Evolutionary conservation across 2,888 invertebrate species (phyloP), one percentile per base, ranked within the genome.

Genomic region (Chirona hameri): DNA sequence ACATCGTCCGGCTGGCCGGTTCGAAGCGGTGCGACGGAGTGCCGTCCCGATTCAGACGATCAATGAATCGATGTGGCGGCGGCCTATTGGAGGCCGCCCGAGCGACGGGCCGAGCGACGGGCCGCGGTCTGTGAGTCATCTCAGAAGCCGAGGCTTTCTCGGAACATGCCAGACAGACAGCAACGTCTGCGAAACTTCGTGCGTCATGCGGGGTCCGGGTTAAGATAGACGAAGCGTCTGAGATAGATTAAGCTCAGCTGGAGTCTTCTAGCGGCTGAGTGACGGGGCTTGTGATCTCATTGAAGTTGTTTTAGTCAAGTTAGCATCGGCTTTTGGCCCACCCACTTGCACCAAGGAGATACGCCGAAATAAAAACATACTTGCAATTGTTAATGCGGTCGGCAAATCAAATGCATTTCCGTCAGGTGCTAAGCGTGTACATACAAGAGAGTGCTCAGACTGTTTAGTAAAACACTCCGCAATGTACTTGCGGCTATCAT

Each of bases 41-140:
- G 27, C n/a, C 27, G 27, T 24, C 65, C 72, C 31, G 72, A 72
- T 72, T 72, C 31, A 29, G 31, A 18, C 72, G 72, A 72, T 72
- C 72, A 72, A 72, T 72, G 72, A 18, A 72, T 72, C 72, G 31
- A 72, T 72, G 72, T 10, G 31, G 31, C 5, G 31, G 31, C 5
- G 15, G 29, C 3, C 72, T 29, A 29, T 31, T 31, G 29, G 72
- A 72, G 72, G 72, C 72, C 31, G 65, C 10, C 65, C 21, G 24
- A 57, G 57, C 57, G 27, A 0, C 27, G 65, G 65, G 12, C 52
- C 52, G 52, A 52, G 7, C 52, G 52, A 12, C 52, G 15, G 18
- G 12, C 12, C n/a, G 27, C 15, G 29, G 60, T 89, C 81, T n/a
- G n/a, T 65, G 65, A 65, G 10, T 65, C 65, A 65, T 65, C 65